Conservation (phyloP, 1,140 invertebrate genomes). For the Eurosta solidaginis region DNA sequence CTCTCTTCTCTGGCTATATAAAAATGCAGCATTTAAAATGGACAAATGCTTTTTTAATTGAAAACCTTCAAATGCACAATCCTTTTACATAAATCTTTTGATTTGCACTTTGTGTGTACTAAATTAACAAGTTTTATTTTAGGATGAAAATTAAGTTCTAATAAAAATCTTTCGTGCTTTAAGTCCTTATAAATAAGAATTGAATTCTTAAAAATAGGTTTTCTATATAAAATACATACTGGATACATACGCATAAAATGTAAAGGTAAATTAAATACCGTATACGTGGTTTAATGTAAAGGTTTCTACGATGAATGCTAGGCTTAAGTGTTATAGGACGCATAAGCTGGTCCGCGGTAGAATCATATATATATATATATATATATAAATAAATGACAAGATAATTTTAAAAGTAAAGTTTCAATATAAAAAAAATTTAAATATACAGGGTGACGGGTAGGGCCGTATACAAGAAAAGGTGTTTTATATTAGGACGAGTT, state of each 20-base stretch:
- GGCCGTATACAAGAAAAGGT: background rate
- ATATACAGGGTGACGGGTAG: background rate
- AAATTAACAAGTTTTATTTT: background rate
- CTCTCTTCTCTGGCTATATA: background rate
- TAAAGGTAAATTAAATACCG: too few species aligned
- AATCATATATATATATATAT: background rate
- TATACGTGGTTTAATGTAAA: too few species aligned
- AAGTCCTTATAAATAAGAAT: too few species aligned
- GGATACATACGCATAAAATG: too few species aligned
- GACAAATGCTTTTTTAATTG: background rate
- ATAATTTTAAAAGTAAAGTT: too few species aligned
- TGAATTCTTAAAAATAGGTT: too few species aligned
- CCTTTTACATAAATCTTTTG: slow-evolving; percentile 12
- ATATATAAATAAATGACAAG: too few species aligned
- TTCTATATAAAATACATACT: too few species aligned
- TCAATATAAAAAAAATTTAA: too few species aligned
- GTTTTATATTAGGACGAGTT: too few species aligned
- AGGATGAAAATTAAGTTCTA: too few species aligned
- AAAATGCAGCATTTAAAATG: slow-evolving; percentile 28
- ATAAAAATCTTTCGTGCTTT: too few species aligned
- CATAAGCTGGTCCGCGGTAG: background rate
- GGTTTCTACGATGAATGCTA: background rate
- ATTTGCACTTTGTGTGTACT: background rate
- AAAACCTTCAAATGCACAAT: slow-evolving; percentile 31
- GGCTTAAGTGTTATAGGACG: background rate